Percentiles rank a stretch among this genome's conserved stretches.
Conservation (phyloP, 2,888 invertebrate genomes). For the Eumerus sabulonum region DNA sequence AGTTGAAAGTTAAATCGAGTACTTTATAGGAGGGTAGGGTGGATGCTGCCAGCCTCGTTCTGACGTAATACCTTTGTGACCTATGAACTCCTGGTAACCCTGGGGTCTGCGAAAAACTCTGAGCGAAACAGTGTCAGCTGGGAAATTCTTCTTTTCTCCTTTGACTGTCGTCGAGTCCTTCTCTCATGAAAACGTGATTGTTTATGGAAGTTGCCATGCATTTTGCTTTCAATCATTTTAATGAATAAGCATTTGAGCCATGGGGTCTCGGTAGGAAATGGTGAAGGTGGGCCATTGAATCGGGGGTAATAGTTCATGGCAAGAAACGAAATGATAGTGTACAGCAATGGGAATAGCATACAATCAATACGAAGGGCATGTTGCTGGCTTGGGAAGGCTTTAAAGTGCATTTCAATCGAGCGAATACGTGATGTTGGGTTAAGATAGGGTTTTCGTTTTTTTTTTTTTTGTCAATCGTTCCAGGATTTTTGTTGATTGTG, state of each 20-base stretch:
- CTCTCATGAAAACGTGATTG: slow-evolving; percentile 20
- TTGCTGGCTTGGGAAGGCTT: too few species aligned
- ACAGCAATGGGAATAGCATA: too few species aligned
- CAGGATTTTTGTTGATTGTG: too few species aligned
- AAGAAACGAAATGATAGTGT: too few species aligned
- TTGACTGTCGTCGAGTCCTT: slow-evolving; percentile 30
- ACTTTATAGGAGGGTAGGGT: too few species aligned
- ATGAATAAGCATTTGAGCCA: slow-evolving; percentile 50
- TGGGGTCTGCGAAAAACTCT: slow-evolving; percentile 61
- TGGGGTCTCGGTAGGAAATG: slow-evolving; percentile 27
- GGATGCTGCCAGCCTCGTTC: slow-evolving; percentile 40
- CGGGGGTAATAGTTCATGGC: background rate
- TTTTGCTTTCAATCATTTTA: slow-evolving; percentile 41
- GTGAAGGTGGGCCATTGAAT: slow-evolving; percentile 7
- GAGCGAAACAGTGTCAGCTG: slow-evolving; percentile 57
- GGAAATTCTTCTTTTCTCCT: slow-evolving; percentile 15
- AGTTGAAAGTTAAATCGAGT: too few species aligned
- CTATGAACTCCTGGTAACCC: slow-evolving; percentile 16
- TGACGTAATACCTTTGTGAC: slow-evolving; percentile 60
- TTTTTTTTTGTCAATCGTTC: too few species aligned
- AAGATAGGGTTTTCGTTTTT: too few species aligned
- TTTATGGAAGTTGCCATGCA: background rate
- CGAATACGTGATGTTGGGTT: too few species aligned
- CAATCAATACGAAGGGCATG: too few species aligned
- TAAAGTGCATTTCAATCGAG: too few species aligned